Conservation (phyloP, 2,113 vertebrate species). For the Datnioides undecimradiatus region DNA sequence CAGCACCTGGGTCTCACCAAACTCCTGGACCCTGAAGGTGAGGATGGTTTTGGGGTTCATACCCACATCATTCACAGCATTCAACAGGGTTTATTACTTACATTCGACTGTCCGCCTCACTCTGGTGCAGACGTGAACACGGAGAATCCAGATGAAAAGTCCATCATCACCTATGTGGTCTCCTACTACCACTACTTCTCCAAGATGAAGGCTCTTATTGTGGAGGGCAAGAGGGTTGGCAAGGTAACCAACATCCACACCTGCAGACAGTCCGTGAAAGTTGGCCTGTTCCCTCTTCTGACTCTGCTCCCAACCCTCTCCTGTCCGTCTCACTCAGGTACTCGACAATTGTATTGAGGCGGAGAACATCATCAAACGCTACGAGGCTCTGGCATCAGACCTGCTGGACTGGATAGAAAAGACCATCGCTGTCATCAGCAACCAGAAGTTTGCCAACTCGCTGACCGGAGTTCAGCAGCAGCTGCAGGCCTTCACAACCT, state of each 20-base stretch:
- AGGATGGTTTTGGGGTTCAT: background rate
- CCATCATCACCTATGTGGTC: slow-evolving; percentile 97
- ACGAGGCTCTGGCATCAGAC: slow-evolving; percentile 90
- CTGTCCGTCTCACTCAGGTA: slow-evolving; percentile 81
- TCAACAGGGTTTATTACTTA: too few relatives aligned
- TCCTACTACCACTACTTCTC: slow-evolving; percentile 99
- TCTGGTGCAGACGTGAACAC: slow-evolving; percentile 91
- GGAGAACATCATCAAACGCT: slow-evolving; percentile 87
- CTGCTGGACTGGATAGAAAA: slow-evolving; percentile 94
- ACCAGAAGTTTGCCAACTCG: slow-evolving; percentile 97
- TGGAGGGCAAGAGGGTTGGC: slow-evolving; percentile 96
- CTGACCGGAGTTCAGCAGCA: slow-evolving; percentile 94
- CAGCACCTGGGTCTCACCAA: slow-evolving; percentile 94
- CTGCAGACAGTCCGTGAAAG: background rate
- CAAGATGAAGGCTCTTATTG: slow-evolving; percentile 98
- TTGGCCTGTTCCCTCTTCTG: background rate
- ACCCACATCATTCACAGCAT: too few relatives aligned
- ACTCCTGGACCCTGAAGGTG: slow-evolving; percentile 95
- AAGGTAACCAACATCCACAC: slow-evolving; percentile 85
- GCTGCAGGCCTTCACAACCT: slow-evolving; percentile 95
- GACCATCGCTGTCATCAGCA: slow-evolving; percentile 91
- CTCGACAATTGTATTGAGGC: slow-evolving; percentile 93
- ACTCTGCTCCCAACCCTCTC: background rate
- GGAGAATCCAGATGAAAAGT: slow-evolving; percentile 96
- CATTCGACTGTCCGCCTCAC: too few relatives aligned